These are phyloP conservation scores for Holacanthella duospinosa DNA, from an alignment of 2,888 invertebrate species.

Conservation along the genomic window DNA sequence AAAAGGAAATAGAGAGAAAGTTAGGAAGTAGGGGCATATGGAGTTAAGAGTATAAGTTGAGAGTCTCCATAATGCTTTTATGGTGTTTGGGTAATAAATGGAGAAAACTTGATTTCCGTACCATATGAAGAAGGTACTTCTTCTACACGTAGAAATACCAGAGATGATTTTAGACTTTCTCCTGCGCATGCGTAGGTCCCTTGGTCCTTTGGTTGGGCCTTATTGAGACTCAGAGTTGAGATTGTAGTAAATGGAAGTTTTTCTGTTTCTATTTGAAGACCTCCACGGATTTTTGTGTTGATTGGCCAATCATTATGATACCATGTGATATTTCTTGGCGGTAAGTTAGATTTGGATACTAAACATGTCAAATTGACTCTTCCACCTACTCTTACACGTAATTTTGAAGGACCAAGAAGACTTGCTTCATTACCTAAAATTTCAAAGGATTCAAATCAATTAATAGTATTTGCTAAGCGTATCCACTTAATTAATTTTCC, in stretches of 20 bases:
- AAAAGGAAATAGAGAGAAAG: no score
- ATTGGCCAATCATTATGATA: constrained; percentile 32
- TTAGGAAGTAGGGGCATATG: no score
- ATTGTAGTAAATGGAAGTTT: constrained; percentile 23
- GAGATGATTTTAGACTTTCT: no score
- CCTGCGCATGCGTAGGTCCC: constrained; percentile 35
- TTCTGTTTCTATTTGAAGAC: constrained; percentile 30
- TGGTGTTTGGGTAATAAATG: no score
- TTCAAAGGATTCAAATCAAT: no score
- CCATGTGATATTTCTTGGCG: constrained; percentile 34
- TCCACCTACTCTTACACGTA: constrained; percentile 23
- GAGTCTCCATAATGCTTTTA: no score
- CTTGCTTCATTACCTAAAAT: constrained; percentile 31
- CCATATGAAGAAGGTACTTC: no score
- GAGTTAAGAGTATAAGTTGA: no score
- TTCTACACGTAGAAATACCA: no score
- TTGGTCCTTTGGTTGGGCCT: constrained; percentile 22
- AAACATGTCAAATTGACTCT: constrained; percentile 31
- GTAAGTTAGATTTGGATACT: constrained; percentile 21
- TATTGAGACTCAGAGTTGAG: constrained; percentile 30
- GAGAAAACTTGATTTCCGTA: no score
- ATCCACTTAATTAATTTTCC: no score
- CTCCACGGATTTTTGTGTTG: constrained; percentile 21
- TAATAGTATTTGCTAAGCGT: no score
- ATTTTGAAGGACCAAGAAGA: constrained; percentile 26